Conservation (phyloP, 2,888 invertebrate species). For the Metalampra italica region DNA sequence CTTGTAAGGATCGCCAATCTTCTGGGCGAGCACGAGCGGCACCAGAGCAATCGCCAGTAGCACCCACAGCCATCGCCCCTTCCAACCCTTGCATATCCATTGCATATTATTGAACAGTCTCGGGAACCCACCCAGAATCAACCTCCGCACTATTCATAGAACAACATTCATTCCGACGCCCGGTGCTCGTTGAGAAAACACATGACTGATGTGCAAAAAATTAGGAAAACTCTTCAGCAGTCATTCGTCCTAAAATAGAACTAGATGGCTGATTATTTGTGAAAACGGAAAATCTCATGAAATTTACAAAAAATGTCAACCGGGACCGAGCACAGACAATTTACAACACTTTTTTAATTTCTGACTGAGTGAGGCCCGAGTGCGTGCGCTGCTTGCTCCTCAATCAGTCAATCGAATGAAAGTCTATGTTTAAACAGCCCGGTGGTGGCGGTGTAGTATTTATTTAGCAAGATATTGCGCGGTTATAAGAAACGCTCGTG, state of each 20-base stretch:
- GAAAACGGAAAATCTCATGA: conserved; percentile 54
- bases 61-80: conserved; percentile 55
- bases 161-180: conserved; percentile 37
- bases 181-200: conserved; percentile 31
- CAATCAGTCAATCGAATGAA: too few species aligned
- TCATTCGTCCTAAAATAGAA: conserved; percentile 75
- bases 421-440: too few species aligned
- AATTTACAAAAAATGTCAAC: conserved; percentile 51
- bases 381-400: too few species aligned
- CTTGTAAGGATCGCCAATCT: conserved; percentile 88
- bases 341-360: not conserved
- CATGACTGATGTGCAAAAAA: conserved; percentile 40
- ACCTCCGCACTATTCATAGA: conserved; percentile 42
- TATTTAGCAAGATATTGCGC: too few species aligned
- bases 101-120: conserved; percentile 57
- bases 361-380: too few species aligned
- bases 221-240: conserved; percentile 55
- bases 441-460: too few species aligned
- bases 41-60: conserved; percentile 39
- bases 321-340: conserved; percentile 31
- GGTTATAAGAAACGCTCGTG: not conserved
- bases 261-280: conserved; percentile 54
- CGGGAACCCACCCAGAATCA: conserved; percentile 30
- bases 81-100: conserved; percentile 63
- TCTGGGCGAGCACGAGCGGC: conserved; percentile 50